Evolutionary conservation across 2,888 invertebrate species (phyloP).

Genomic region (Pheosia tremula): DNA sequence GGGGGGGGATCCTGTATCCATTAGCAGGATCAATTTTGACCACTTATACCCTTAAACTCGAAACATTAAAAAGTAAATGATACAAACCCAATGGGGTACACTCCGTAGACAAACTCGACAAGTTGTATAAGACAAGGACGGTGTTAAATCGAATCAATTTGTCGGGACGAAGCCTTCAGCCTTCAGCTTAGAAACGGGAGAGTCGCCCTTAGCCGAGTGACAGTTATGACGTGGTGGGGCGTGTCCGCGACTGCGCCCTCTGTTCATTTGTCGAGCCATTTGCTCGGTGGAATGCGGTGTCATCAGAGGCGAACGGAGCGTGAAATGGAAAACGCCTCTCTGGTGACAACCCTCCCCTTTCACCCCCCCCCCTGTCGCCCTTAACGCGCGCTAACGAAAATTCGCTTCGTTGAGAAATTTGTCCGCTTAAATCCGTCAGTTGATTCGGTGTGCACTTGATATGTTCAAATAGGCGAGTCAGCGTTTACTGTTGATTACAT

Average conservation of each 20-base stretch:
- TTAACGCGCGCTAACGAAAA: slow-evolving; percentile 77
- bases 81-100: too few species aligned
- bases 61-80: too few species aligned
- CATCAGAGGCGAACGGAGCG: slow-evolving; percentile 81
- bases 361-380: slow-evolving; percentile 50
- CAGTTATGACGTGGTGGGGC: slow-evolving; percentile 80
- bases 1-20: too few species aligned
- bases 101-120: slow-evolving; percentile 22
- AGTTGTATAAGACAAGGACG: slow-evolving; percentile 34
- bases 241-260: slow-evolving; percentile 74
- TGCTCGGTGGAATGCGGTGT: slow-evolving; percentile 81
- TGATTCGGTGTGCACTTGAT: slow-evolving; percentile 47
- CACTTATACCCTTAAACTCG: too few species aligned
- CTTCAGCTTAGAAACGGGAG: slow-evolving; percentile 43
- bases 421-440: slow-evolving; percentile 45
- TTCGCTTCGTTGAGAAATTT: slow-evolving; percentile 60
- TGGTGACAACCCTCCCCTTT: slow-evolving; percentile 63
- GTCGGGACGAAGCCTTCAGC: slow-evolving; percentile 58
- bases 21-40: too few species aligned
- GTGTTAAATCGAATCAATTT: slow-evolving; percentile 72
- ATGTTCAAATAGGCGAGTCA: slow-evolving; percentile 53
- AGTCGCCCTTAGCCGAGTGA: slow-evolving; percentile 58
- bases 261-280: slow-evolving; percentile 83
- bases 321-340: slow-evolving; percentile 84
- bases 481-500: slow-evolving; percentile 55